Conservation (phyloP, 2,113 vertebrate genomes). For the Riparia riparia region DNA sequence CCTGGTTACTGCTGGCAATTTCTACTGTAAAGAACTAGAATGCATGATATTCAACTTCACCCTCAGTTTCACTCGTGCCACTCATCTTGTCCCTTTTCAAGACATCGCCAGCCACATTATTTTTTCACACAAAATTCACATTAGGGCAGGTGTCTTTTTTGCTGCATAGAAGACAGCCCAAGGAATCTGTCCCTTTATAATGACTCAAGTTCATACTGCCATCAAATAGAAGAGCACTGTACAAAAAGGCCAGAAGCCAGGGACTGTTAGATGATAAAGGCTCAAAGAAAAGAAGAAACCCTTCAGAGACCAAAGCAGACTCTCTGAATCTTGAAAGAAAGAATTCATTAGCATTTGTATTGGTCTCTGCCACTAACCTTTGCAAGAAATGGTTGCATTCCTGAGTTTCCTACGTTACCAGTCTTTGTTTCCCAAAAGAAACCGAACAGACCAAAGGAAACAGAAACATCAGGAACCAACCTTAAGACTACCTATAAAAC, state of each 20-base stretch:
- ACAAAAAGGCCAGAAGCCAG: not conserved
- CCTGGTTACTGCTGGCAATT: not conserved
- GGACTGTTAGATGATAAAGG: not conserved
- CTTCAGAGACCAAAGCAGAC: not conserved
- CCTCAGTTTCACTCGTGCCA: not conserved
- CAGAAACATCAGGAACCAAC: constrained; percentile 16
- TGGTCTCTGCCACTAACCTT: not conserved
- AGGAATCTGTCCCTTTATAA: not conserved
- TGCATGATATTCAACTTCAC: not conserved
- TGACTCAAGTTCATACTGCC: not conserved
- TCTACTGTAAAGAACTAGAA: not conserved
- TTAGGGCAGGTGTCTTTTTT: not conserved
- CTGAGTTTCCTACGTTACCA: not conserved
- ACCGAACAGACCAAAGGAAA: constrained; percentile 31
- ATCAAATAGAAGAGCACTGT: not conserved
- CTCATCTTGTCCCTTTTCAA: not conserved
- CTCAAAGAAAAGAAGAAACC: not conserved
- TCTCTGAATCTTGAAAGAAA: not conserved
- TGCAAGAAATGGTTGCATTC: not conserved
- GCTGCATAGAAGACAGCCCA: not conserved
- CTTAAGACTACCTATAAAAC: constrained; percentile 39
- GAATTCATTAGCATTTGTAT: constrained; percentile 20
- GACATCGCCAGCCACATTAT: fast-evolving
- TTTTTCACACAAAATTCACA: not conserved
- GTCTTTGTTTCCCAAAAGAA: constrained; percentile 34